Evolutionary conservation across 1,140 invertebrate genomes (phyloP), one percentile per base, ranked within the genome.

Genomic region (Druon quercuslanigerum): DNA sequence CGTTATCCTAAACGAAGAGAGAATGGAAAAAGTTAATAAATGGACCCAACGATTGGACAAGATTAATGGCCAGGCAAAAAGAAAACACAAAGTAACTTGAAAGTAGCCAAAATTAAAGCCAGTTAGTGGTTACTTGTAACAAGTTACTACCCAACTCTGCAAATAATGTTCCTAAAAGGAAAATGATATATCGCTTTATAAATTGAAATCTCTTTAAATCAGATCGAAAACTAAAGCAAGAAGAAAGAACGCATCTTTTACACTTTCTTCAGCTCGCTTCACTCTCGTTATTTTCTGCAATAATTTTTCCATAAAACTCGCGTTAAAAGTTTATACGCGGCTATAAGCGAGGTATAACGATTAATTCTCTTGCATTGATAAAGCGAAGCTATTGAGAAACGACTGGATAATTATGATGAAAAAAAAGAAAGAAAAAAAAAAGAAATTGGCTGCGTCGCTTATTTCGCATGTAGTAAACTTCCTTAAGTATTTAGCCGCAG

Each of bases 401-500:
- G 60, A 20, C 25, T 33, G 60, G 60, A 66, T 66, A 66, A 66
- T 33, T 33, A 33, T 33, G 5, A 33, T 33, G 2, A 33, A 33
- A 33, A 33, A 33, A 25, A 25, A 25, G 20, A 25, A 16, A 66
- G 40, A 40, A 25, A 33, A 66, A 66, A 20, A 66, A 9, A 40
- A 16, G 40, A 66, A 66, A 66, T 66, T 66, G 25, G 13, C n/a
- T 66, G 60, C 25, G 60, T 66, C n/a, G 33, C 60, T 66, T 46
- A 46, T 46, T 66, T 66, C 14, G 60, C 60, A 40, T 66, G 60
- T 40, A 40, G 60, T 66, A 66, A 66, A 66, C 25, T 66, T 66
- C 13, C 60, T 66, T 66, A 66, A 66, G 60, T 66, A 66, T 66
- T 66, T 40, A 66, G 60, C 60, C 60, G 60, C 60, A 66, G 60